A percentile compares a stretch with the other conserved stretches of the same genome.
phyloP scores from a whole-genome alignment of 2,113 vertebrate genomes.

The Mesoclemmys tuberculata region DNA sequence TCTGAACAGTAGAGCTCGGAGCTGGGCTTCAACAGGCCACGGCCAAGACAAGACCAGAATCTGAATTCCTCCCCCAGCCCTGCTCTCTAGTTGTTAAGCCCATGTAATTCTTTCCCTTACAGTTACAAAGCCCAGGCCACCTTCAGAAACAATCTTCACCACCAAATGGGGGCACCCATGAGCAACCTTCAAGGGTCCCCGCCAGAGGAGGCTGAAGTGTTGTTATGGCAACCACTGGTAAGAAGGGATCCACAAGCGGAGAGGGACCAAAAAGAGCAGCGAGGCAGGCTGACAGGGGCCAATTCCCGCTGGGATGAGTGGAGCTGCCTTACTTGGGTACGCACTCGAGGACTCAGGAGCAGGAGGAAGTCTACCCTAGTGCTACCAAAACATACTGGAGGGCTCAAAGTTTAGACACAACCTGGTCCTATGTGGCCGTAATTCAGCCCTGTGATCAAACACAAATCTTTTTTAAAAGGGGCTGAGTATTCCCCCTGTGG shows the following conservation, averaged over 20 bases:
- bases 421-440: background rate
- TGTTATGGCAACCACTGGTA: no score
- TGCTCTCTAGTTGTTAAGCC: background rate
- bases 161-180: background rate
- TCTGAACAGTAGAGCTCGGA: background rate
- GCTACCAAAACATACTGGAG: background rate
- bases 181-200: background rate
- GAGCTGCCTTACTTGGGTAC: background rate
- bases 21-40: background rate
- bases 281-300: background rate
- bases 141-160: background rate
- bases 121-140: background rate
- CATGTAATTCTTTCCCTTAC: background rate
- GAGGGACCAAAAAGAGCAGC: background rate
- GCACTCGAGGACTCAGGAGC: background rate
- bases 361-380: background rate
- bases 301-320: background rate
- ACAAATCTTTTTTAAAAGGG: background rate
- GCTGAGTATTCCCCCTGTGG: background rate
- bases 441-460: background rate
- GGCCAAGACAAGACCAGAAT: background rate
- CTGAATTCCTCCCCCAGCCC: no score
- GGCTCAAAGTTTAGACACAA: background rate
- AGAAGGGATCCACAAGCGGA: background rate
- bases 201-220: background rate